Base-by-base conservation (phyloP, 2,797 vertebrate genomes). In the Rallus crepitans region DNA sequence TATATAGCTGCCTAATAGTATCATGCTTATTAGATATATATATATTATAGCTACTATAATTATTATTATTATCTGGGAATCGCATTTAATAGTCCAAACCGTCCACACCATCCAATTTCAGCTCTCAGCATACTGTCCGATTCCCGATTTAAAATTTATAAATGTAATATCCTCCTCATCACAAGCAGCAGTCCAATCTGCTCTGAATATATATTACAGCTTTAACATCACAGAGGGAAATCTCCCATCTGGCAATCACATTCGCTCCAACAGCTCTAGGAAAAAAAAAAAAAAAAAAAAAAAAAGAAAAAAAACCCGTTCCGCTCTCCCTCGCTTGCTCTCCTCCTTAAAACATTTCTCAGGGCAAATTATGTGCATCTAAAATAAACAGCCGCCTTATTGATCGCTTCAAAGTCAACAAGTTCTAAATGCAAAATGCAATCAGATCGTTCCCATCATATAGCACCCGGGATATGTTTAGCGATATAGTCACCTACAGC, bases 131-230 rank as follows among this genome's bases (percentile, higher is more conserved):
- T 97, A 98, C 97, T 98, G 97, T 98, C 97, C 97, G 82, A 98
- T 97, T 97, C 98, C 97, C 98, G 97, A 98, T 98, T 98, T 98
- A 98, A 98, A 98, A 98, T 98, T 98, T 98, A 98, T 98, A 98
- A 98, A 98, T 98, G 98, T 98, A 98, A 98, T 98, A 98, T 98
- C 98, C 98, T 98, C 98, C 98, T 98, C 98, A 98, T 98, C 98
- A 98, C 97, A 98, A 98, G 98, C 98, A 98, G 98, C 98, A 98
- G 98, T 97, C 98, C 98, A 98, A 98, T 98, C 98, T 98, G 98
- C 98, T 98, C 98, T 98, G 98, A 98, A 98, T 98, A 98, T 98
- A 98, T 98, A 98, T 98, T 98, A 98, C 98, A 98, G 98, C 98
- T 98, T 98, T 98, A 98, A 98, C 98, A 98, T 98, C 98, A 98